Conservation (phyloP, 2,113 vertebrate species). For the Panthera uncia region DNA sequence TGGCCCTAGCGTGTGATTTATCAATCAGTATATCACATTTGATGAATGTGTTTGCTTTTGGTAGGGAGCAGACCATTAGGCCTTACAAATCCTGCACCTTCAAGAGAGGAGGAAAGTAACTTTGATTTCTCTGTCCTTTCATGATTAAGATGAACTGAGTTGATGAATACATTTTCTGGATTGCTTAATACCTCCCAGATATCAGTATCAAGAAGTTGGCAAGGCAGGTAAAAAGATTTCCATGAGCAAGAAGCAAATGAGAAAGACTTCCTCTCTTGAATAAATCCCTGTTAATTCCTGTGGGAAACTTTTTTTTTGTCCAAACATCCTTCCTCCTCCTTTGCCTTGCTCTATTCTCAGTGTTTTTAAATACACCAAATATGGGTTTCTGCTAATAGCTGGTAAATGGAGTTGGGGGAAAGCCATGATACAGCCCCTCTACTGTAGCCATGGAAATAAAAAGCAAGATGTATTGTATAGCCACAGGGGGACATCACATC, state of each 20-base stretch:
- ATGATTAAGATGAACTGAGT: conserved; percentile 19
- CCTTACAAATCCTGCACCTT: background rate
- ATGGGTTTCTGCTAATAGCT: background rate
- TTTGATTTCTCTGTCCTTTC: conserved; percentile 26
- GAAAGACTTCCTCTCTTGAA: background rate
- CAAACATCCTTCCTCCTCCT: background rate
- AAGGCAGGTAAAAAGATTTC: conserved; percentile 30
- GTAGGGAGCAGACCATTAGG: background rate
- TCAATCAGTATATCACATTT: conserved; percentile 44
- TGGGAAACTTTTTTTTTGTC: background rate
- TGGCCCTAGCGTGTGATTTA: background rate
- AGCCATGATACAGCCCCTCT: background rate
- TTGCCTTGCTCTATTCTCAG: background rate
- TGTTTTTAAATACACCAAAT: background rate
- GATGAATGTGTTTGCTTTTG: conserved; percentile 15
- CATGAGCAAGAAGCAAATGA: background rate
- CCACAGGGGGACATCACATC: background rate
- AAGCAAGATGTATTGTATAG: background rate
- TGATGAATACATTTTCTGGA: conserved; percentile 12
- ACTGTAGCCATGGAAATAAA: background rate
- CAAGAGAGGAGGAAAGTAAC: background rate
- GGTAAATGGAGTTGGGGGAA: background rate
- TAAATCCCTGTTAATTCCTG: background rate
- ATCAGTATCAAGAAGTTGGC: background rate
- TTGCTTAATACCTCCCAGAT: conserved; percentile 33